Evolutionary conservation across 1,140 invertebrate genomes (phyloP).

Genomic region (Zaprionus ghesquierei): DNA sequence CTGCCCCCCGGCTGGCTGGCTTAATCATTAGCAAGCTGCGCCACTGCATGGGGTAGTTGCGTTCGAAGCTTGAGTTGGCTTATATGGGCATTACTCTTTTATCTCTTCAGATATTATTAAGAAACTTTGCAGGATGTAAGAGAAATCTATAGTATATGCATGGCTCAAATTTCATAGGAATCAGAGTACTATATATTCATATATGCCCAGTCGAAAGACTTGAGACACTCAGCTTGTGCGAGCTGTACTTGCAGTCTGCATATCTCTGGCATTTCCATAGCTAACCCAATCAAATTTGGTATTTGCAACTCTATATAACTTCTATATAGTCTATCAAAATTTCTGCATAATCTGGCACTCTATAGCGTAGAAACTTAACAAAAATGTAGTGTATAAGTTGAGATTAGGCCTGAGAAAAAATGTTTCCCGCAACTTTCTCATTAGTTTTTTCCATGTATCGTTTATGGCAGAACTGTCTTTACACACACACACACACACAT

Average conservation of each 20-base stretch:
- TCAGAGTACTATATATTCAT: not conserved
- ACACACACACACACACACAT: not conserved
- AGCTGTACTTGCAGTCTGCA: too few relatives aligned
- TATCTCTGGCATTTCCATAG: too few relatives aligned
- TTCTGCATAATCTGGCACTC: too few relatives aligned
- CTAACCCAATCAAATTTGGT: too few relatives aligned
- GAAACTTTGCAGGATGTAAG: not conserved
- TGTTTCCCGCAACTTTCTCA: not conserved
- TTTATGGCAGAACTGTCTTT: not conserved
- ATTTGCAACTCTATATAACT: too few relatives aligned
- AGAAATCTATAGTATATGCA: not conserved
- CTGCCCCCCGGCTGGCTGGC: not conserved
- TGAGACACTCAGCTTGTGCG: accelerated
- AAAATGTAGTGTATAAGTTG: too few relatives aligned
- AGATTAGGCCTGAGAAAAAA: too few relatives aligned
- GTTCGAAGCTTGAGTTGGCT: not conserved
- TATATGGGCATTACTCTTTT: not conserved
- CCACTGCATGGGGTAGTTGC: not conserved
- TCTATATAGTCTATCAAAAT: too few relatives aligned
- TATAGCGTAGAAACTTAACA: too few relatives aligned
- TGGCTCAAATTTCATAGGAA: not conserved
- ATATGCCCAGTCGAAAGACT: too few relatives aligned
- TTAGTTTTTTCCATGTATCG: not conserved
- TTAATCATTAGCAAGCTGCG: not conserved
- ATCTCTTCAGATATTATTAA: not conserved